phyloP scores from a whole-genome alignment of 2,797 vertebrate genomes.

The Mus spretus region DNA sequence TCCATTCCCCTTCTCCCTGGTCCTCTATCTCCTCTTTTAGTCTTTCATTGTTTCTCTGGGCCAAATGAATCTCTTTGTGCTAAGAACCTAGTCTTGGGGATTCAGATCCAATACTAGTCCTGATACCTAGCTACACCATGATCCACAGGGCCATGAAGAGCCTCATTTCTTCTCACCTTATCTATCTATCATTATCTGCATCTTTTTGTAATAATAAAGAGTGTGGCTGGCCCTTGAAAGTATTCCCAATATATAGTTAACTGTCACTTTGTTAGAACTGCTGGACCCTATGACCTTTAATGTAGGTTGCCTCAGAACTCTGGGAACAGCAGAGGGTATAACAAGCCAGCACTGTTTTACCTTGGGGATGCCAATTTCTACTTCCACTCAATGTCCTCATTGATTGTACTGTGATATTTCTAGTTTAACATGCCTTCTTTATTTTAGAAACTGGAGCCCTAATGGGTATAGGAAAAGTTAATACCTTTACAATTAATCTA shows the following conservation, averaged over 20 bases:
- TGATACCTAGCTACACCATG: not conserved
- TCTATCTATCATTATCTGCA: not conserved
- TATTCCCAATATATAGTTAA: not conserved
- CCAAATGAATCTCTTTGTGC: not conserved
- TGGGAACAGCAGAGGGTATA: not conserved
- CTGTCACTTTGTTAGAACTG: not conserved
- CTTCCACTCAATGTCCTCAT: not conserved
- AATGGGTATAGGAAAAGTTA: not conserved
- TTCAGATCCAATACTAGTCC: not conserved
- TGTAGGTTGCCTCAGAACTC: not conserved
- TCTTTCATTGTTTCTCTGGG: not conserved
- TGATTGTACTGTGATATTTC: not conserved
- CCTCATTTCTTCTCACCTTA: not conserved
- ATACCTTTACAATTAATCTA: not conserved
- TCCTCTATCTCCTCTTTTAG: not conserved
- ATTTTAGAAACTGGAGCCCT: not conserved
- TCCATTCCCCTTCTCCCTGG: not conserved
- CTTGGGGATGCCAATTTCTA: not conserved
- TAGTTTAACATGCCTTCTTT: not conserved
- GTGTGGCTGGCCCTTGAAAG: not conserved
- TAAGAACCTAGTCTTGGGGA: not conserved
- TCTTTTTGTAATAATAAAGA: too few relatives aligned
- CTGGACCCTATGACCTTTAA: not conserved
- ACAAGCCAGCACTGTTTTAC: not conserved
- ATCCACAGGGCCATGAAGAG: not conserved